Base-by-base conservation (phyloP, 2,888 invertebrate species). In the Quadriops clusia region DNA sequence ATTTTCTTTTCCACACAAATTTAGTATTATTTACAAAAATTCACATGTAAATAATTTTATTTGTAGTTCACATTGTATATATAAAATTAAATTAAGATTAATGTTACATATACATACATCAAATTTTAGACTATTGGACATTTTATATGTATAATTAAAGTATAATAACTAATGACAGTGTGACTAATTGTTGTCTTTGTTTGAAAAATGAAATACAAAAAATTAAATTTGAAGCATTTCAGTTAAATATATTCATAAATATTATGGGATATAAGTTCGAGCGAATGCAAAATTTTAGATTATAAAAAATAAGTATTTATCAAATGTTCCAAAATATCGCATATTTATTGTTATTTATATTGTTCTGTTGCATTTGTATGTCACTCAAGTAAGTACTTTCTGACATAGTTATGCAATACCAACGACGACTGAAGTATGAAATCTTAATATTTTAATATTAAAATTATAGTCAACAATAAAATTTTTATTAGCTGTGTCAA, bases 221-320 rank as follows among this genome's bases (percentile, higher is more conserved):
- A 30, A 21, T 34, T 30, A n/a, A 42, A 39, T 37, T 41, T 45
- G 49, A 46, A 49, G 49, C 49, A 49, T 49, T 49, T 49, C 49
- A 49, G 47, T 34, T 37, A 28, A 17, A 17, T 17, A 11, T 6
- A 8, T 4, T 17, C 23, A 8, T 12, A 31, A 25, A 18, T 32
- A n/a, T n/a, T n/a, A n/a, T n/a, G n/a, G n/a, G n/a, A n/a, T n/a
- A 17, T 13, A 20, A 17, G 22, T 29, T 21, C 5, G 13, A 17
- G n/a, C 21, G 16, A 14, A 30, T 12, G 23, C 17, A 30, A 23
- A 17, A 34, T 33, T 33, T 33, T 10, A 23, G 27, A 32, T 18
- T 34, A 23, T 16, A 6, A 21, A 29, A 21, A 22, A 29, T 22
- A 21, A 21, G 23, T 29, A 21, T 29, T 28, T 21, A 20, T 28